Conservation (phyloP, 1,140 invertebrate genomes). For the Meloidogyne floridensis region DNA sequence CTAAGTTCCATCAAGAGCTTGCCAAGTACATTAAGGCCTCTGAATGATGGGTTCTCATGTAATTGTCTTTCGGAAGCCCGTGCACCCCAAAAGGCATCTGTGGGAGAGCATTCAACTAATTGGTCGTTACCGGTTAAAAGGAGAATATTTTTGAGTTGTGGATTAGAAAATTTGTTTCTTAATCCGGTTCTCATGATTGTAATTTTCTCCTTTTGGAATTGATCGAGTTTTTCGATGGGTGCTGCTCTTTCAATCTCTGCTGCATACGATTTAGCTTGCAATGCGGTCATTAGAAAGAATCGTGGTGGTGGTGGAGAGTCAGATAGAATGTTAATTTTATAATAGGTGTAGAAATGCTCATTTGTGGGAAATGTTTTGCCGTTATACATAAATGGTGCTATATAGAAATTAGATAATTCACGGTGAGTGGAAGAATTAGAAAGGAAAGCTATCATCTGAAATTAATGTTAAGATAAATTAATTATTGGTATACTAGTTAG, state of each 20-base stretch:
- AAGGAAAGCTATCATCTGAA: not conserved
- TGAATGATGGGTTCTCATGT: not conserved
- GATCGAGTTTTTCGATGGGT: not conserved
- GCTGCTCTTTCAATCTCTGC: not conserved
- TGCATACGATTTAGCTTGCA: not conserved
- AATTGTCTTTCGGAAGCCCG: not conserved
- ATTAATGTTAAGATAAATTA: not conserved
- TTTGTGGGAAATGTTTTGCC: not conserved
- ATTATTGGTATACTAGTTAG: not conserved
- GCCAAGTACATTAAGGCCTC: not conserved
- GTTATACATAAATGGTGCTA: not conserved
- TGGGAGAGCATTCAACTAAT: not conserved
- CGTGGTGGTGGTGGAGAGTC: not conserved
- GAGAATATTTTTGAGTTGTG: not conserved
- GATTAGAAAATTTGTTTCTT: not conserved
- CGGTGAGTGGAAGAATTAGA: not conserved
- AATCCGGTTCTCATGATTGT: not conserved
- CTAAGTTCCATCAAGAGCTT: constrained; percentile 5
- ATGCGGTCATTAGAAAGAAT: not conserved
- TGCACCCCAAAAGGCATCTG: not conserved
- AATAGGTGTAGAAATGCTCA: not conserved
- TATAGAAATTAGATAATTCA: not conserved
- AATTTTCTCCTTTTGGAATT: not conserved
- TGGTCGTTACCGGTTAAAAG: not conserved
- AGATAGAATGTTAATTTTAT: not conserved